phyloP scores from a whole-genome alignment of 2,113 vertebrate species.

The Ia io region DNA sequence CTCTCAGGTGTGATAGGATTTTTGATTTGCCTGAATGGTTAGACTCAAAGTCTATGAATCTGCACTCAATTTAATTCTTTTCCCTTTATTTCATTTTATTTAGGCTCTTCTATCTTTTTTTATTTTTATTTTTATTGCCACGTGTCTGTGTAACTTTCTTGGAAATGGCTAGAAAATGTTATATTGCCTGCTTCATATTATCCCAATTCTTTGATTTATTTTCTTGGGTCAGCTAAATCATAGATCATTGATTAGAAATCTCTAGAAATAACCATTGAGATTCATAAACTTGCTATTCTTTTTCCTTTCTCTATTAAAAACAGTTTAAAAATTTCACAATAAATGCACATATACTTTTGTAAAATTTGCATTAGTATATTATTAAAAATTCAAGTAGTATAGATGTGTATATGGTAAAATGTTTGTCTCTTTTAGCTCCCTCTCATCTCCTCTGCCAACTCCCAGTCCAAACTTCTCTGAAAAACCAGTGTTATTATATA shows the following conservation, averaged over 20 bases:
- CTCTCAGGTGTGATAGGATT: neutral
- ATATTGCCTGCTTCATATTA: neutral
- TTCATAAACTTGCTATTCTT: conserved; percentile 2
- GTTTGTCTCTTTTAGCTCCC: neutral
- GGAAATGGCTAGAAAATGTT: conserved; percentile 26
- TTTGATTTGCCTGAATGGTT: neutral
- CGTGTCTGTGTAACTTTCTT: conserved; percentile 11
- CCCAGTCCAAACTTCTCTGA: neutral
- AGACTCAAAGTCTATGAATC: neutral
- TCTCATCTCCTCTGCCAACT: neutral
- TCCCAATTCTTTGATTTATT: neutral
- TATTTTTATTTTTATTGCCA: neutral
- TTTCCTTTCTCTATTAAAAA: conserved; percentile 21
- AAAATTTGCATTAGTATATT: neutral
- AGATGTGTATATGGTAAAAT: neutral
- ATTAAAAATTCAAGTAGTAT: neutral
- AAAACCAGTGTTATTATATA: neutral
- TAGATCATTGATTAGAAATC: conserved; percentile 34
- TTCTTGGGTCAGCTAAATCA: conserved; percentile 31
- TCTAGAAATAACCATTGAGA: neutral
- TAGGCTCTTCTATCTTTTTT: conserved; percentile 11
- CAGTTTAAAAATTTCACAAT: neutral
- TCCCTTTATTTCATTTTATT: conserved; percentile 28
- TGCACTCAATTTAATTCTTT: neutral
- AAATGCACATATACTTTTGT: neutral